A percentile compares a stretch with the other conserved stretches of the same genome.
These are phyloP conservation scores for Oxycera nigricornis DNA, from an alignment of 2,888 invertebrate genomes.

Conservation along the genomic window DNA sequence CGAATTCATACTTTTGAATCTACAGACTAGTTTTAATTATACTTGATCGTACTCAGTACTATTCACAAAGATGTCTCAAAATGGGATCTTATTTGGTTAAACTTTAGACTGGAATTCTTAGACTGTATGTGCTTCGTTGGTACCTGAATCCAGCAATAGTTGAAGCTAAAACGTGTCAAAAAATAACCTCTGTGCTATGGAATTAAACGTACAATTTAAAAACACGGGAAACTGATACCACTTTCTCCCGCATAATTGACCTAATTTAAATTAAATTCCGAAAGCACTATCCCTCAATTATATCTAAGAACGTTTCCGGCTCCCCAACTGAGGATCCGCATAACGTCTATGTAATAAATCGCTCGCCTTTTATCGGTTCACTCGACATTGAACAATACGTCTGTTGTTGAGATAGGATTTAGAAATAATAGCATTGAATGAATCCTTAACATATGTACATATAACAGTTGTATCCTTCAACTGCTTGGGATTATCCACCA, in stretches of 20 bases:
- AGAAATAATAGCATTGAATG: constrained; percentile 24
- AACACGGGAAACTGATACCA: too few species aligned
- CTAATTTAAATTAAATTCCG: neutral
- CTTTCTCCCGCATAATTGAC: neutral
- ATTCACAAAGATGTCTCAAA: too few species aligned
- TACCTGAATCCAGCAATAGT: too few species aligned
- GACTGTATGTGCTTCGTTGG: too few species aligned
- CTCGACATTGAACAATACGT: neutral
- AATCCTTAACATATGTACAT: constrained; percentile 11
- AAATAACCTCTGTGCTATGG: too few species aligned
- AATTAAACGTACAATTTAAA: too few species aligned
- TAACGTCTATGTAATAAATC: neutral
- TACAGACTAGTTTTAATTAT: too few species aligned
- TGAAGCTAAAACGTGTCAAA: too few species aligned
- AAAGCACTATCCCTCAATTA: neutral
- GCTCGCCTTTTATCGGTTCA: neutral
- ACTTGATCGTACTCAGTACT: too few species aligned
- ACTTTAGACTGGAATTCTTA: too few species aligned
- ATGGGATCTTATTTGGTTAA: too few species aligned
- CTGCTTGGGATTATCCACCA: constrained; percentile 9
- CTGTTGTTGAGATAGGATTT: neutral
- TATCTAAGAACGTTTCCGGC: neutral
- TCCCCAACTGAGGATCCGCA: neutral
- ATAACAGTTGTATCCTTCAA: neutral
- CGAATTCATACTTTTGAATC: too few species aligned